A percentile compares a stretch with the other conserved stretches of the same genome.
Evolutionary conservation across 2,888 invertebrate species (phyloP).

Genomic region (Apotomis betuletana): DNA sequence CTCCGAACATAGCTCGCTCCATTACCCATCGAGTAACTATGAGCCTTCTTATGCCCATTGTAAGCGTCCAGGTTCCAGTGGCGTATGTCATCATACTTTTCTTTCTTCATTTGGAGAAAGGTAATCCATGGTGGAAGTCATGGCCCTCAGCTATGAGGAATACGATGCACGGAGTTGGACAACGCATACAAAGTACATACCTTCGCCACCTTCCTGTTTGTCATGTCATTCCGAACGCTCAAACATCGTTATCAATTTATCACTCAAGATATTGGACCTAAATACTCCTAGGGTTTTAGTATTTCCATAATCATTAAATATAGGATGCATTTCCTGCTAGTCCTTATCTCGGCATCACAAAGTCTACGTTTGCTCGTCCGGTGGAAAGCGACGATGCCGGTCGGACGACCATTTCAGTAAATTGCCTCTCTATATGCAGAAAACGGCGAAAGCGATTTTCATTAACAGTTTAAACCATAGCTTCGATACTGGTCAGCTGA

Average conservation of each 20-base stretch:
- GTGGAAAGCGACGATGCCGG: conserved; percentile 58
- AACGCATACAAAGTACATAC: too few relatives aligned
- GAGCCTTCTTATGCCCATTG: too few relatives aligned
- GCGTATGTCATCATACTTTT: too few relatives aligned
- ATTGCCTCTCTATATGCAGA: conserved; percentile 78
- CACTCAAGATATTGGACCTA: conserved; percentile 59
- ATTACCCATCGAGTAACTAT: too few relatives aligned
- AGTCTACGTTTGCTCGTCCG: conserved; percentile 53
- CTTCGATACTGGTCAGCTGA: conserved; percentile 51
- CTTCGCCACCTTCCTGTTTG: too few relatives aligned
- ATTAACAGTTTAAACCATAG: conserved; percentile 65
- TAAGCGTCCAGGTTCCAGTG: too few relatives aligned
- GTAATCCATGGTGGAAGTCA: too few relatives aligned
- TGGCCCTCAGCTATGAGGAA: too few relatives aligned
- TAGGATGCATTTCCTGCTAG: conserved; percentile 52
- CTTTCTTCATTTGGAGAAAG: too few relatives aligned
- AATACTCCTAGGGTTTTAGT: conserved; percentile 59
- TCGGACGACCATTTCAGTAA: conserved; percentile 70
- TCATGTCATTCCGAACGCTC: conserved; percentile 32
- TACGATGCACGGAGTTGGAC: too few relatives aligned
- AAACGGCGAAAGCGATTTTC: conserved; percentile 73
- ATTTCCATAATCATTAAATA: conserved; percentile 70
- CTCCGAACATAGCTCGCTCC: too few relatives aligned
- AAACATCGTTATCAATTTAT: conserved; percentile 56
- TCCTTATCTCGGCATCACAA: conserved; percentile 49